Base-by-base conservation (phyloP, 2,888 invertebrate species). In the Mimas tiliae region DNA sequence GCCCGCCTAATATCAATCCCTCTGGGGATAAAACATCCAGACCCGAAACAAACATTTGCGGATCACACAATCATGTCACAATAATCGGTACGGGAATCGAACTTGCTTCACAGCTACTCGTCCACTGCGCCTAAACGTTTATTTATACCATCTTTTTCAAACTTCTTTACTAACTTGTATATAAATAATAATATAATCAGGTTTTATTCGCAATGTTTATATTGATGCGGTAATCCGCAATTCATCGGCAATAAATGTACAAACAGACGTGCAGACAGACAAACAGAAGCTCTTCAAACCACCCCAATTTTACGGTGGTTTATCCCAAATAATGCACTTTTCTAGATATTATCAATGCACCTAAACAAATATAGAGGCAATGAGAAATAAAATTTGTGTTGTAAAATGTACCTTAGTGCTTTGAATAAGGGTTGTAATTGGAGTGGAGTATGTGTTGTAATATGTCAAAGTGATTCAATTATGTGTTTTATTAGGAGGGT, bases 321-420 rank as follows among this genome's bases (percentile, higher is more conserved):
- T 19, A 16, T 11, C 42, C 14, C 19, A 16, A 38, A 58, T 19
- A 64, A 62, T 47, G 45, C 45, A 27, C 47, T 45, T 16, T 42
- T 27, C 38, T 16, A 51, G 64, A 65, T 75, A 75, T 76, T 84
- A 87, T 87, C 87, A 84, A 74, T 88, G 85, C 88, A 88, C 88
- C 89, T 89, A 89, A 89, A 82, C 82, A 87, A 89, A 89, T 85
- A 79, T 9, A 0, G 50, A 52, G 50, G 50, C 50, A 50, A 52
- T 14, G 42, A 58, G 58, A 4, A 38, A 34, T 6, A 14, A 7
- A 38, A 21, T 38, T 0, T 6, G 52, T 9, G 6, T 1, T 19
- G 12, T 1, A 38, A 38, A 14, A 9, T 42, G 58, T 19, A 11
- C 9, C 58, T 58, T 67, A 65, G 38, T 1, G 0, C 9, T 0